Percentiles rank a stretch among this genome's conserved stretches.
Evolutionary conservation across 2,113 vertebrate genomes (phyloP).

Genomic region (Dunckerocampus dactyliophorus): DNA sequence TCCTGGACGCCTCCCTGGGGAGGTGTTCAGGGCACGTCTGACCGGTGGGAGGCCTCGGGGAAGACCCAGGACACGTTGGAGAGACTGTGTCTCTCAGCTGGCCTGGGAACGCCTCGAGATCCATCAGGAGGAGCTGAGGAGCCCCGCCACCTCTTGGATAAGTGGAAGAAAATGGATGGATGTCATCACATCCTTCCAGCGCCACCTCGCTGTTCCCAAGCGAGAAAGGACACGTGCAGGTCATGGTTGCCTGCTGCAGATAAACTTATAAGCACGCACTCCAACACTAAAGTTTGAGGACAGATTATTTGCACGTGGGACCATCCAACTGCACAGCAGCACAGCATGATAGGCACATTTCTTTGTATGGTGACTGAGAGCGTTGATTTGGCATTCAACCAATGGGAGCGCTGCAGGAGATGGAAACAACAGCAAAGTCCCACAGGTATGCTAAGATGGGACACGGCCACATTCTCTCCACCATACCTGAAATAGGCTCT

Average conservation of each 20-base stretch:
- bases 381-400: conserved; percentile 29
- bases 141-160: too few relatives aligned
- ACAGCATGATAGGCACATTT: too few relatives aligned
- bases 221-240: conserved; percentile 35
- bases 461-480: conserved; percentile 30
- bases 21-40: too few relatives aligned
- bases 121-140: too few relatives aligned
- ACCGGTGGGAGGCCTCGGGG: too few relatives aligned
- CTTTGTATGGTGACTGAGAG: too few relatives aligned
- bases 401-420: conserved; percentile 40
- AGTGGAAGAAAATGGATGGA: too few relatives aligned
- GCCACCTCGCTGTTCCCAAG: conserved; percentile 4
- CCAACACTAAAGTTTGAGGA: background rate
- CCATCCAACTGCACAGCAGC: background rate
- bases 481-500: conserved; percentile 19
- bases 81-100: too few relatives aligned
- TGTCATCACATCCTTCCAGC: too few relatives aligned
- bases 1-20: too few relatives aligned
- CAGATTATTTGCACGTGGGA: conserved; percentile 13
- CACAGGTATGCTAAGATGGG: conserved; percentile 23
- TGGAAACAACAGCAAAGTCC: conserved; percentile 24
- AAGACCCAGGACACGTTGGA: too few relatives aligned
- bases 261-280: conserved; percentile 15
- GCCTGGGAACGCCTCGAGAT: too few relatives aligned
- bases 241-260: conserved; percentile 47